Evolutionary conservation across 2,113 vertebrate species (phyloP).

Genomic region (Cephalopterus ornatus): DNA sequence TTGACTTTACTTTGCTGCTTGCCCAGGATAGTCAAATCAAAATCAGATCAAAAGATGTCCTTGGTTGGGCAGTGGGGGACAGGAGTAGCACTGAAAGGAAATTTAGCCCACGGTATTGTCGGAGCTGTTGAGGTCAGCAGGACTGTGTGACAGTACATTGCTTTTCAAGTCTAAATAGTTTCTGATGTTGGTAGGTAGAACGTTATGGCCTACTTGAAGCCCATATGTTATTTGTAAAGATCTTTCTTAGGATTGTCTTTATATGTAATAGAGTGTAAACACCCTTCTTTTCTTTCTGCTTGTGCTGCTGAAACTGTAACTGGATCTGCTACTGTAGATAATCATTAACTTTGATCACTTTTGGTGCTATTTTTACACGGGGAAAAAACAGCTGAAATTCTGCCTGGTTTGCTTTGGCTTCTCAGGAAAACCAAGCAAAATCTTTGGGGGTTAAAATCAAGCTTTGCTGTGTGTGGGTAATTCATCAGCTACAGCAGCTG

Average conservation of each 20-base stretch:
- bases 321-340: neutral
- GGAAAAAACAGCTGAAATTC: neutral
- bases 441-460: neutral
- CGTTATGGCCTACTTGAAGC: neutral
- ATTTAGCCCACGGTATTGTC: rapidly evolving
- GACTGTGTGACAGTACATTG: rapidly evolving
- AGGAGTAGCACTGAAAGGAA: neutral
- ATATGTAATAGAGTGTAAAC: neutral
- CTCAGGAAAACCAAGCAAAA: neutral
- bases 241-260: neutral
- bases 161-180: neutral
- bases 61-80: neutral
- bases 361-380: neutral
- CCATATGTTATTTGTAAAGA: neutral
- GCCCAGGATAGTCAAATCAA: neutral
- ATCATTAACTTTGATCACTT: neutral
- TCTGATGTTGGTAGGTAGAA: neutral
- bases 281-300: neutral
- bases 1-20: neutral
- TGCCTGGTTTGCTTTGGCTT: neutral
- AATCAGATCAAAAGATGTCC: neutral
- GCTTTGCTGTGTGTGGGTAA: neutral
- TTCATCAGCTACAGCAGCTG: neutral
- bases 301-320: neutral
- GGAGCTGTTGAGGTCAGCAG: rapidly evolving